Evolutionary conservation across 1,140 invertebrate species (phyloP), one percentile per base, ranked within the genome.

Genomic region (Neuroterus valhalla): DNA sequence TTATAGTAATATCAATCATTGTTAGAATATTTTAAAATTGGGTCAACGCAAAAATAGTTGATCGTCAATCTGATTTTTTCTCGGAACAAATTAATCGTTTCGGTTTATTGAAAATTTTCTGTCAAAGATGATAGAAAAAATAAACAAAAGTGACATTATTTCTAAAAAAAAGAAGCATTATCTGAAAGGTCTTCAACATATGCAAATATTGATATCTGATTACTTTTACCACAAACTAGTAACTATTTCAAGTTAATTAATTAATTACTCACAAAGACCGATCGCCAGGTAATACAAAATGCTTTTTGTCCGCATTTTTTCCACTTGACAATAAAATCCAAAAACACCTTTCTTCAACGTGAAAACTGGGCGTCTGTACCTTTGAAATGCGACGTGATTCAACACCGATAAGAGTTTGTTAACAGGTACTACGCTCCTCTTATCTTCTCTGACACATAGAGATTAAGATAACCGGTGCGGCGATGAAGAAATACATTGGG

Each of bases 181-280:
- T 23, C 68, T 0, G 2, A 3, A 52, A 70, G 21, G 55, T 62
- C 46, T 76, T 62, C 43, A 69, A 19, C 14, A 15, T 10, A 26
- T 44, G 31, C 4, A 68, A 19, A 43, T 52, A 31, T 42, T 67
- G 2, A 2, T 14, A 68, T n/a, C 23, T 73, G 8, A 3, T 43
- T 42, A 26, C 23, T 48, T 67, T 52, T 10, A 17, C 23, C 26
- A 15, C 46, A 14, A 67, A 46, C 26, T 6, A 42, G 15, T 5
- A 50, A 26, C 19, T 45, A 70, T 75, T 55, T 50, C 15, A 67
- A n/a, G 48, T 38, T 38, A 26, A 26, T 21, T 15, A 62, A 42
- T 48, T 14, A 43, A 72, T 67, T 82, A 89, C 89, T 89, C 84
- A 90, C 89, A 69, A 12, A 89, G 79, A 44, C 80, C 83, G 44